phyloP scores from a whole-genome alignment of 2,797 vertebrate genomes.

The Gadopsis marmoratus region DNA sequence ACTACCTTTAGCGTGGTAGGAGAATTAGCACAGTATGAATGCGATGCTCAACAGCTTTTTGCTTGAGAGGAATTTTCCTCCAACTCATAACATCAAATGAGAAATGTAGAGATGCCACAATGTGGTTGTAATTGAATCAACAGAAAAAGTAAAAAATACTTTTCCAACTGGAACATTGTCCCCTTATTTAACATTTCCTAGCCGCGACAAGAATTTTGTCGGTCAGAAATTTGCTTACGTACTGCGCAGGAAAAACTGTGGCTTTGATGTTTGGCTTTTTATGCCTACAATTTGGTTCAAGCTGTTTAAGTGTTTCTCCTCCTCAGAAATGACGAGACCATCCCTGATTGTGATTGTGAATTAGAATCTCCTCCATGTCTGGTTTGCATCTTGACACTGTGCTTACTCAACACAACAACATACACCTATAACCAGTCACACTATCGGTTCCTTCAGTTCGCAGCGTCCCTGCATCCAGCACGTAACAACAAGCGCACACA shows the following conservation, averaged over 20 bases:
- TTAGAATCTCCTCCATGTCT: conserved; percentile 12
- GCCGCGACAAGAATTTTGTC: conserved; percentile 58
- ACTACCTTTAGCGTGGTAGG: conserved; percentile 23
- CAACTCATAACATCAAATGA: conserved; percentile 60
- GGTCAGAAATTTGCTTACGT: conserved; percentile 58
- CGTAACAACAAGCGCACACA: conserved; percentile 43
- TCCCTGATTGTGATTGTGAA: neutral
- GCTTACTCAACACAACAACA: conserved; percentile 11
- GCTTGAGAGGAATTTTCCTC: conserved; percentile 68
- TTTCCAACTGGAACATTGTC: conserved; percentile 70
- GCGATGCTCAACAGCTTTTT: conserved; percentile 44
- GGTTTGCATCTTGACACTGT: conserved; percentile 18
- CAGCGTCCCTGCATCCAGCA: conserved; percentile 44
- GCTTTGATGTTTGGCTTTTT: conserved; percentile 38
- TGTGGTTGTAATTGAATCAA: conserved; percentile 72
- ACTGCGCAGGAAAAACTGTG: conserved; percentile 30
- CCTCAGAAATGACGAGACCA: conserved; percentile 19
- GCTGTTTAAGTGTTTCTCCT: conserved; percentile 50
- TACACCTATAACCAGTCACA: conserved; percentile 31
- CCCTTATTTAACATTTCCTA: conserved; percentile 61
- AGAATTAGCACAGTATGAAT: conserved; percentile 24
- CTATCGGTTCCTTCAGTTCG: conserved; percentile 33
- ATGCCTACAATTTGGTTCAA: conserved; percentile 47
- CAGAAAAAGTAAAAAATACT: conserved; percentile 66
- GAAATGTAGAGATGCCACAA: conserved; percentile 52